Base-by-base conservation (phyloP, 1,140 invertebrate genomes). In the Drosophila lini region DNA sequence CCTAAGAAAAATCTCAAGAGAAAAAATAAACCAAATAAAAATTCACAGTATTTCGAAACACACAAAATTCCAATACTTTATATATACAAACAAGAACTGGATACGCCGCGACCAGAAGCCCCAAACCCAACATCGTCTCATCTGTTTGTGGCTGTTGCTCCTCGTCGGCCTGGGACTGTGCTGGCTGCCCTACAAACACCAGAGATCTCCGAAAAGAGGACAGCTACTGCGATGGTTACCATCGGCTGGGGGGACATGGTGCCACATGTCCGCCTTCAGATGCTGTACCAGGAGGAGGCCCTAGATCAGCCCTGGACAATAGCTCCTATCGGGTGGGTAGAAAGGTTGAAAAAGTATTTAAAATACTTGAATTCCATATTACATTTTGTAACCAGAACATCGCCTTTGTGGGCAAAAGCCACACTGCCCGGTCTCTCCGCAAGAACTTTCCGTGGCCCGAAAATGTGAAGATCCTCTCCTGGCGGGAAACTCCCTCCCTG, bases 31-130 rank as follows among this genome's bases (percentile, higher is more conserved):
- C 5, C 28, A 59, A 71, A 71, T 71, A 57, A 57, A 69, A 58
- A 70, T 58, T 71, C 28, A 69, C 68, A 71, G 64, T 71, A 71
- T 71, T 71, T 64, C 68, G 44, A 70, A 19, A 56, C 48, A 45
- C 32, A 69, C 3, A 19, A 44, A 16, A 69, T 7, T 1, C 6
- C 22, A 19, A 19, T 19, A 19, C 19, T 19, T 19, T 19, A 19
- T 19, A 19, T 19, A 19, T 19, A 19, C 19, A 19, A 36, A 25
- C 4, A 22, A n/a, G 7, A 32, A 9, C 7, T 7, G 2, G 13
- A 36, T 3, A 2, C 7, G 11, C 19, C 19, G 13, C 32, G 0
- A 4, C 15, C 8, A 36, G 52, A 8, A 55, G 11, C 7, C 7
- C 3, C 50, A 36, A 19, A 0, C 34, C 5, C 3, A 10, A 9